These are phyloP conservation scores for Lampropteryx suffumata DNA, from an alignment of 2,888 invertebrate species.

Conservation along the genomic window DNA sequence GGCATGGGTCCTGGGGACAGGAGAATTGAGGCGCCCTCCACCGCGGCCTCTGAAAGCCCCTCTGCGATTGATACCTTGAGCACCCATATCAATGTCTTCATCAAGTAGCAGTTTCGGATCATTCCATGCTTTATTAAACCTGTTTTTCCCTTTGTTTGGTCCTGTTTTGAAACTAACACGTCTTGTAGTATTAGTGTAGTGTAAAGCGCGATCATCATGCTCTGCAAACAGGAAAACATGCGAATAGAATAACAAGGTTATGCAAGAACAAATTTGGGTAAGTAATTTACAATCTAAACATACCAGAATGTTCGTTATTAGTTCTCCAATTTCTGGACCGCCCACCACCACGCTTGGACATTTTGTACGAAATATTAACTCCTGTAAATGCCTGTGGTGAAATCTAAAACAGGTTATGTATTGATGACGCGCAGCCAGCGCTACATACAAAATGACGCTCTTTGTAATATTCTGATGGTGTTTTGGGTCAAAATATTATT, in stretches of 20 bases:
- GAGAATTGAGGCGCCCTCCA: conserved; percentile 71
- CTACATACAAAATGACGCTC: too few species aligned
- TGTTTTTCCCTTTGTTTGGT: conserved; percentile 69
- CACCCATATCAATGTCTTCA: conserved; percentile 85
- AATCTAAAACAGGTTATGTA: conserved; percentile 23
- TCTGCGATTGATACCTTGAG: conserved; percentile 49
- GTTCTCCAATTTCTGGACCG: conserved; percentile 63
- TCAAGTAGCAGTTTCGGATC: conserved; percentile 79
- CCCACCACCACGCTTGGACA: conserved; percentile 76
- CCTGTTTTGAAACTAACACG: conserved; percentile 83
- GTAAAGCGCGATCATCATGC: conserved; percentile 70
- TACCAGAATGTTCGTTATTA: conserved; percentile 69
- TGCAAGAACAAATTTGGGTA: too few species aligned
- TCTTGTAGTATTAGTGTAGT: conserved; percentile 54
- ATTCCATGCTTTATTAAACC: conserved; percentile 66
- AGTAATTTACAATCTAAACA: too few species aligned
- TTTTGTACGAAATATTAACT: conserved; percentile 39
- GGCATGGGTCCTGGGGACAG: conserved; percentile 61
- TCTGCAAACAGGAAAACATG: conserved; percentile 51
- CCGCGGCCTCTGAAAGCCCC: conserved; percentile 62
- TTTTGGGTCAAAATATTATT: too few species aligned
- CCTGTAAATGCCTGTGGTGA: background rate
- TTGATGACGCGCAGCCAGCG: too few species aligned
- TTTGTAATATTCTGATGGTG: too few species aligned
- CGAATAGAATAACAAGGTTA: background rate